A percentile compares a stretch with the other conserved stretches of the same genome.
Evolutionary conservation across 2,797 vertebrate genomes (phyloP).

Genomic region (Acipenser oxyrinchus): DNA sequence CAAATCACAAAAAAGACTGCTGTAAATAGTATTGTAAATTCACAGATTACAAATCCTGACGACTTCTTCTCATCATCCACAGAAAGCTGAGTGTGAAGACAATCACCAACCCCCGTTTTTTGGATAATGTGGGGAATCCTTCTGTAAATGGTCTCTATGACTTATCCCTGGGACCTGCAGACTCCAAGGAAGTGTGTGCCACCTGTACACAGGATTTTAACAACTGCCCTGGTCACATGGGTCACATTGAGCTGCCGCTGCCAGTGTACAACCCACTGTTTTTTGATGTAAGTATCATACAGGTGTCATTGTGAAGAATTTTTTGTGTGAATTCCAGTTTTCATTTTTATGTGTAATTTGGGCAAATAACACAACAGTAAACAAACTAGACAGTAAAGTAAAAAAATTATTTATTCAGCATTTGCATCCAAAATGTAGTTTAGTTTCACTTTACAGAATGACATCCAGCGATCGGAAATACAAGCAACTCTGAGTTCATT

Average conservation of each 20-base stretch:
- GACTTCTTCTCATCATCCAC: slow-evolving; percentile 24
- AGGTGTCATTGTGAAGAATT: too few relatives aligned
- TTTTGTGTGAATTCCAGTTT: too few relatives aligned
- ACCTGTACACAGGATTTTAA: slow-evolving; percentile 86
- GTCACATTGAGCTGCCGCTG: slow-evolving; percentile 82
- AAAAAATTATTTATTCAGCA: too few relatives aligned
- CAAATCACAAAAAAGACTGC: too few relatives aligned
- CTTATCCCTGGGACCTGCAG: slow-evolving; percentile 78
- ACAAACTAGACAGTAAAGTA: too few relatives aligned
- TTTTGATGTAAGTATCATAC: slow-evolving; percentile 73
- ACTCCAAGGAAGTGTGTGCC: slow-evolving; percentile 81
- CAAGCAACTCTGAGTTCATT: too few relatives aligned
- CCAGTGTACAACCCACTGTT: slow-evolving; percentile 89
- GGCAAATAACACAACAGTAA: too few relatives aligned
- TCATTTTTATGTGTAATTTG: too few relatives aligned
- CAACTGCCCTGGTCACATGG: slow-evolving; percentile 84
- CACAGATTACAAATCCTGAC: background rate
- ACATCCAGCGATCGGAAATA: too few relatives aligned
- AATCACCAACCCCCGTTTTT: slow-evolving; percentile 71
- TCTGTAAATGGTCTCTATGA: slow-evolving; percentile 81
- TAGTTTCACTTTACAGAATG: too few relatives aligned
- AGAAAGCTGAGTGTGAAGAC: slow-evolving; percentile 86
- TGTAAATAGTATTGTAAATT: background rate
- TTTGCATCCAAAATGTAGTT: too few relatives aligned
- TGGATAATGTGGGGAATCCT: slow-evolving; percentile 80